Evolutionary conservation across 2,888 invertebrate species (phyloP).

Genomic region (Ecliptopera silaceata): DNA sequence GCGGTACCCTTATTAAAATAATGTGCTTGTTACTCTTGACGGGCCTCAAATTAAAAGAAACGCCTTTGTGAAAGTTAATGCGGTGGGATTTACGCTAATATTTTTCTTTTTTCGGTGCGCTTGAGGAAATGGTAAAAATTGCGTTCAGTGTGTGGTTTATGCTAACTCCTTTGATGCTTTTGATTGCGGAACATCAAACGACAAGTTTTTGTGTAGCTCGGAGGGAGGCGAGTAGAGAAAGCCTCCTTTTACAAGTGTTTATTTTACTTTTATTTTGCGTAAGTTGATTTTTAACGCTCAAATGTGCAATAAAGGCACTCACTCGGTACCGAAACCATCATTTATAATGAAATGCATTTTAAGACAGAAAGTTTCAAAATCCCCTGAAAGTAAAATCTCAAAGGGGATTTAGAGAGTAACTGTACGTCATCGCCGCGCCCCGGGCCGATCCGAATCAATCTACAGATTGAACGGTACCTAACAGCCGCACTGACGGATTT

Average conservation of each 20-base stretch:
- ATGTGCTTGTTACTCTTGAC: conserved; percentile 13
- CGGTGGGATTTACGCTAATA: background rate
- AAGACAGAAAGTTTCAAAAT: no score
- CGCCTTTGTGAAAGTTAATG: conserved; percentile 10
- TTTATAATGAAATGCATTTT: no score
- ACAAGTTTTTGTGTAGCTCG: background rate
- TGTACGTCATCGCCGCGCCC: background rate
- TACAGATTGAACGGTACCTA: conserved; percentile 18
- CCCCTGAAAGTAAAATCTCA: no score
- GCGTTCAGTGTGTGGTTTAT: background rate
- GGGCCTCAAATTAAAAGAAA: conserved; percentile 17
- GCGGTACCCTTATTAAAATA: conserved; percentile 24
- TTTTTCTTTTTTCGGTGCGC: background rate
- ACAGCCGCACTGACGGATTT: conserved; percentile 9
- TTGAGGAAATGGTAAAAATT: conserved; percentile 5
- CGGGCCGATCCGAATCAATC: conserved; percentile 21
- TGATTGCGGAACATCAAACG: conserved; percentile 3
- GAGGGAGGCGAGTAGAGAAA: background rate
- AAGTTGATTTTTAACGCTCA: background rate
- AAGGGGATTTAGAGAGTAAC: no score
- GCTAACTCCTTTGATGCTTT: background rate
- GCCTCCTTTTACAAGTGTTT: background rate
- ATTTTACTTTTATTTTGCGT: background rate
- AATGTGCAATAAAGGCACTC: no score
- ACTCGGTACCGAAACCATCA: no score